Conservation (phyloP, 2,797 vertebrate species). For the Ataeniobius toweri region DNA sequence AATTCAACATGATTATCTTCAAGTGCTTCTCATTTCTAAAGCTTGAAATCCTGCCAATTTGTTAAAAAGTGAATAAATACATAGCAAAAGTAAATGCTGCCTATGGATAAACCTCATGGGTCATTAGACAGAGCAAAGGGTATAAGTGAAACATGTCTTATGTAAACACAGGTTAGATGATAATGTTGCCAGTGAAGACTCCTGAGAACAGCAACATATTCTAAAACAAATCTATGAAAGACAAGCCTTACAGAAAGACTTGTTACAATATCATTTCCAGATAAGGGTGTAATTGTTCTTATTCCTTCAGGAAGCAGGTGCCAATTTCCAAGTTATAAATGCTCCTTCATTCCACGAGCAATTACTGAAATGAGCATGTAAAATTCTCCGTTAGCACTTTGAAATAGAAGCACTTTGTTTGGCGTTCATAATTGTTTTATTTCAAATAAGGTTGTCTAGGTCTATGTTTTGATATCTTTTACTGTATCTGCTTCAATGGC, state of each 20-base stretch:
- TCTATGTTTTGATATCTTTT: not conserved
- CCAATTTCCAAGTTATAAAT: not conserved
- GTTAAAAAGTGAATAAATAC: not conserved
- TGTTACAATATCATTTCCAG: not conserved
- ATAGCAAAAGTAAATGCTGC: not conserved
- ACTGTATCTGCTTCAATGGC: not conserved
- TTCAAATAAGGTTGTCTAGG: not conserved
- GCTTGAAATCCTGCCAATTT: not conserved
- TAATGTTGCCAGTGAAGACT: not conserved
- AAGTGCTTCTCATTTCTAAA: no score
- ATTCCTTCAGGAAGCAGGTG: not conserved
- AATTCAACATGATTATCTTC: no score
- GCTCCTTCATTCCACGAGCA: not conserved
- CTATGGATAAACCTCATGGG: not conserved
- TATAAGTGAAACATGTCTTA: not conserved
- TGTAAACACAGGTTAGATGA: not conserved
- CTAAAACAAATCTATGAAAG: not conserved
- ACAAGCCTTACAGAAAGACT: not conserved
- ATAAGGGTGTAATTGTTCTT: not conserved
- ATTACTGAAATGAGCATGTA: not conserved
- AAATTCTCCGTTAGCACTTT: not conserved
- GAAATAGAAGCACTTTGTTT: not conserved
- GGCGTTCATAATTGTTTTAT: not conserved
- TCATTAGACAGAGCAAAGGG: no score
- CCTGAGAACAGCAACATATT: no score